phyloP scores from a whole-genome alignment of 1,140 invertebrate species.

The Aphelinus certus region DNA sequence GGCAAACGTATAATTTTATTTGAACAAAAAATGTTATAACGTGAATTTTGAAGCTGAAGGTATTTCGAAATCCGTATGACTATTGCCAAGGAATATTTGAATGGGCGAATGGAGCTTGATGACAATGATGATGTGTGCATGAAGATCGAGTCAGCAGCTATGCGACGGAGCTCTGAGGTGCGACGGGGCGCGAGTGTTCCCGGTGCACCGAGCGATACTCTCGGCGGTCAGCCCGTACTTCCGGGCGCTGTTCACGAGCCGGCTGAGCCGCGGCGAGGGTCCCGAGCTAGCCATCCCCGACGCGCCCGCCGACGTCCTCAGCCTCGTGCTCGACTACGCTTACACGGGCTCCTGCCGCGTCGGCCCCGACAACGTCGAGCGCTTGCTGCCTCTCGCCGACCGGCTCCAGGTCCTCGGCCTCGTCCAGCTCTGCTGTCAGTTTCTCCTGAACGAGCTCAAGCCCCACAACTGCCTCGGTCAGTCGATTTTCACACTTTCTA shows the following conservation, averaged over 20 bases:
- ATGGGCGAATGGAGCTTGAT: too few species aligned
- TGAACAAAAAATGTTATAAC: too few species aligned
- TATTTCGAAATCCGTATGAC: too few species aligned
- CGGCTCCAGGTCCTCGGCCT: slow-evolving; percentile 83
- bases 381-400: slow-evolving; percentile 78
- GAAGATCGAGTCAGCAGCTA: slow-evolving; percentile 74
- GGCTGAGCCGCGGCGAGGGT: slow-evolving; percentile 67
- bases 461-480: slow-evolving; percentile 80
- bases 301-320: slow-evolving; percentile 76
- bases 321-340: slow-evolving; percentile 80
- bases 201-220: slow-evolving; percentile 83
- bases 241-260: slow-evolving; percentile 83
- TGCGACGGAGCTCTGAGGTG: slow-evolving; percentile 84
- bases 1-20: too few species aligned
- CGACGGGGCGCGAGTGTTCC: slow-evolving; percentile 74
- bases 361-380: slow-evolving; percentile 78
- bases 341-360: slow-evolving; percentile 81
- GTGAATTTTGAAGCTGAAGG: too few species aligned
- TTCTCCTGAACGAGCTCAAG: slow-evolving; percentile 71
- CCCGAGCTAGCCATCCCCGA: slow-evolving; percentile 74
- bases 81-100: too few species aligned
- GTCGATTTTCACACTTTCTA: neutral
- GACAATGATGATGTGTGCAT: too few species aligned
- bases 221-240: slow-evolving; percentile 88
- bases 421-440: slow-evolving; percentile 80